Base-by-base conservation (phyloP, 1,140 invertebrate genomes). In the Liolophura sinensis region DNA sequence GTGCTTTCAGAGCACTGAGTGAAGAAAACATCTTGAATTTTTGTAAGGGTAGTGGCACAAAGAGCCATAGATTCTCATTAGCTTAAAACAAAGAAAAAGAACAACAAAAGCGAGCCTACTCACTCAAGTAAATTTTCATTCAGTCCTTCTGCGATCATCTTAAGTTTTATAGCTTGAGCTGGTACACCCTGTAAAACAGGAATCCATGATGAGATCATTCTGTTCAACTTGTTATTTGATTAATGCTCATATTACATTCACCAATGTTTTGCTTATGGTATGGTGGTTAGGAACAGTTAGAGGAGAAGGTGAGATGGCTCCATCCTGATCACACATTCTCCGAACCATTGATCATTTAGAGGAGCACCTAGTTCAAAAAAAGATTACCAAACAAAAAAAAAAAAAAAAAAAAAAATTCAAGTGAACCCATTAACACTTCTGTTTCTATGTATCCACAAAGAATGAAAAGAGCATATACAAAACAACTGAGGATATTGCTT, bases 71-170 rank as follows among this genome's bases (percentile, higher is more conserved):
- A 46, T 18, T 6, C n/a, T n/a, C n/a, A n/a, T n/a, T n/a, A n/a
- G n/a, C n/a, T n/a, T n/a, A n/a, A n/a, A n/a, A n/a, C n/a, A n/a
- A n/a, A n/a, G n/a, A n/a, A n/a, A n/a, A n/a, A n/a, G n/a, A n/a
- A n/a, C n/a, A n/a, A n/a, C n/a, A n/a, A n/a, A n/a, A 20, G 46
- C n/a, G 1, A 18, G 12, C n/a, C 47, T 51, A 89, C 88, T 89
- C 88, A 92, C 88, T 93, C 91, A 65, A 96, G 83, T 25, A 94
- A 73, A 71, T 86, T 85, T 24, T 93, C 89, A 82, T 96, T 90
- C 40, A 94, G 73, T 52, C 93, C 93, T 87, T 96, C 93, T 22
- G 88, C 82, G 57, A 87, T 77, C 89, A 95, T 93, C 87, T 95
- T 95, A 72, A 90, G 80, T 84, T 92, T 93, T 0, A 96, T 89